phyloP scores from a whole-genome alignment of 35 echinoderm and acorn worm genomes.

The Heliocidaris tuberculata region DNA sequence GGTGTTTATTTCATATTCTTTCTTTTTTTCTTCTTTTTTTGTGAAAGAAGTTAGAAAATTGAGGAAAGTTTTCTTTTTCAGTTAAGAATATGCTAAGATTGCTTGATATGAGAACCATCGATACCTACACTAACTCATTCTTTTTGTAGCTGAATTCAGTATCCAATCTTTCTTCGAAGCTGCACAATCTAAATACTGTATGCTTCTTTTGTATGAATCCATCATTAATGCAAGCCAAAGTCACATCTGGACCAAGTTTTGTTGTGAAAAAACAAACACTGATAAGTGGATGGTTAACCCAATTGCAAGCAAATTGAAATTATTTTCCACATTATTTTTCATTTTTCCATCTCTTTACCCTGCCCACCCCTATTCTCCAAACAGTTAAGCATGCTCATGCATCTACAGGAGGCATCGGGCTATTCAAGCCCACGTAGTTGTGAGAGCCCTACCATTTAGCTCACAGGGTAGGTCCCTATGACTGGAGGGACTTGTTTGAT shows the following conservation, averaged over 20 bases:
- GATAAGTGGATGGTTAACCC: too few relatives aligned
- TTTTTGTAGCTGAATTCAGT: not conserved
- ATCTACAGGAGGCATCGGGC: constrained; percentile 97
- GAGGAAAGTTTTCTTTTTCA: too few relatives aligned
- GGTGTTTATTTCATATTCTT: too few relatives aligned
- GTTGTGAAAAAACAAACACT: not conserved
- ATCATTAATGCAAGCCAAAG: not conserved
- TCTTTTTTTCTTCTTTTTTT: too few relatives aligned
- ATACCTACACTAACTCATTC: not conserved
- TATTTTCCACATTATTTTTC: not conserved
- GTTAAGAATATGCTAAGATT: too few relatives aligned
- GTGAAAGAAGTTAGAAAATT: too few relatives aligned
- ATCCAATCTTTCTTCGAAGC: not conserved
- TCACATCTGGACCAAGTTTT: not conserved
- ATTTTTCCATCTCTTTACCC: constrained; percentile 30
- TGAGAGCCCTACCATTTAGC: constrained; percentile 84
- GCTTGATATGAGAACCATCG: too few relatives aligned
- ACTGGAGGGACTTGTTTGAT: constrained; percentile 29
- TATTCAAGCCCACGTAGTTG: constrained; percentile 98
- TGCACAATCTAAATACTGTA: not conserved
- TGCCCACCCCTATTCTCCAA: constrained; percentile 36
- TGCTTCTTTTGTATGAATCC: not conserved
- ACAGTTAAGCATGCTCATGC: constrained; percentile 99
- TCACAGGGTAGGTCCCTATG: constrained; percentile 40
- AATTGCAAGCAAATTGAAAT: not conserved